phyloP scores from a whole-genome alignment of 2,797 vertebrate genomes.

The Vireo griseus region DNA sequence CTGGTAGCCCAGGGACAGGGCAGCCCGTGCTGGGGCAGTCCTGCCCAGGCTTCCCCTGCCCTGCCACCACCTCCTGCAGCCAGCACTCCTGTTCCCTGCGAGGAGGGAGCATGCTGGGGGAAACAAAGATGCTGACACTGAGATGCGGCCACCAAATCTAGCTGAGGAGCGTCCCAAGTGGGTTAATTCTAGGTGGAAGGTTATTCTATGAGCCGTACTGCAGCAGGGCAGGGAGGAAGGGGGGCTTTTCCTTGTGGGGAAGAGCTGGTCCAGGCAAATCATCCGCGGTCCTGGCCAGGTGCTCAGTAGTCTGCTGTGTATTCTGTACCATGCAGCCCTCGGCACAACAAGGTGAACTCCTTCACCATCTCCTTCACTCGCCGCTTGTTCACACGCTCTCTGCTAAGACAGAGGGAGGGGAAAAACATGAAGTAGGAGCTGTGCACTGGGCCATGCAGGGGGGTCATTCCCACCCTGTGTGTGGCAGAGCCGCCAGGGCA shows the following conservation, averaged over 20 bases:
- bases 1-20: not conserved
- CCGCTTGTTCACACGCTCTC: constrained; percentile 97
- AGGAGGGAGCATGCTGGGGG: constrained; percentile 50
- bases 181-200: constrained; percentile 53
- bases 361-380: constrained; percentile 97
- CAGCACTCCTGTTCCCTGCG: not conserved
- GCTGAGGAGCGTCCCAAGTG: constrained; percentile 42
- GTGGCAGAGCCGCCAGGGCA: not conserved
- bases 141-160: constrained; percentile 49
- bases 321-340: constrained; percentile 97
- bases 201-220: constrained; percentile 39
- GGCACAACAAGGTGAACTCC: constrained; percentile 94
- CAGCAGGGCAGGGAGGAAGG: constrained; percentile 33
- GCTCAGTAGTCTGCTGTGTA: constrained; percentile 97
- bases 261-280: constrained; percentile 51
- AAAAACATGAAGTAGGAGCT: not conserved
- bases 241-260: constrained; percentile 68
- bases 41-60: not conserved
- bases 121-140: constrained; percentile 42
- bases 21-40: not conserved
- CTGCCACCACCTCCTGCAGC: not conserved
- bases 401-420: constrained; percentile 64
- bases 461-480: not conserved
- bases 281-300: not conserved
- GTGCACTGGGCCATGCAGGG: not conserved